Percentiles rank a stretch among this genome's conserved stretches.
Conservation (phyloP, 2,113 vertebrate species). For the Tachysurus fulvidraco region DNA sequence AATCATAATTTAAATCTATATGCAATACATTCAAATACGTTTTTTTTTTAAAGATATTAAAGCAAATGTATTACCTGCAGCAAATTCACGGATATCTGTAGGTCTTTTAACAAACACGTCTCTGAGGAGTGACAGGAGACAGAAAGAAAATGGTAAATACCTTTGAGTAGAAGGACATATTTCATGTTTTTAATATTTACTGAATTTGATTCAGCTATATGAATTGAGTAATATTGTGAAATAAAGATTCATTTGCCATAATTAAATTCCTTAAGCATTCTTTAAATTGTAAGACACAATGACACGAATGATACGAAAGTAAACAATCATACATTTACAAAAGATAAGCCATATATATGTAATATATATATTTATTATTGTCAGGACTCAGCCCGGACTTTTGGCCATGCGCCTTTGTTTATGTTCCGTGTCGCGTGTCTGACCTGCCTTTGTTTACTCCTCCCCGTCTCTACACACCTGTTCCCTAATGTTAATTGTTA, state of each 20-base stretch:
- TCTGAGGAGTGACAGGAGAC: constrained; percentile 50
- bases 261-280: no score
- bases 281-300: no score
- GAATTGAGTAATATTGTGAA: background rate
- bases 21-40: background rate
- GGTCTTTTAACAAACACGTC: constrained; percentile 68
- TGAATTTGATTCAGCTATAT: background rate
- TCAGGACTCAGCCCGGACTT: no score
- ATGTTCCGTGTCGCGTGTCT: no score
- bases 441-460: no score
- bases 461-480: no score
- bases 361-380: no score
- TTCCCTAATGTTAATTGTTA: no score
- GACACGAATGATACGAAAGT: no score
- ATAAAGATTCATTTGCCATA: background rate
- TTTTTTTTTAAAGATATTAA: background rate
- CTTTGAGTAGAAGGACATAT: background rate
- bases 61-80: constrained; percentile 65
- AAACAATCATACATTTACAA: no score
- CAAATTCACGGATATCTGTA: constrained; percentile 68
- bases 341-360: no score
- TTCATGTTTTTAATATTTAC: background rate
- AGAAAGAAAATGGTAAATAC: background rate
- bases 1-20: background rate
- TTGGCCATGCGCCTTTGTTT: no score